Percentiles rank a stretch among this genome's conserved stretches.
Conservation (phyloP, 2,113 vertebrate genomes). For the Solenodon paradoxus region DNA sequence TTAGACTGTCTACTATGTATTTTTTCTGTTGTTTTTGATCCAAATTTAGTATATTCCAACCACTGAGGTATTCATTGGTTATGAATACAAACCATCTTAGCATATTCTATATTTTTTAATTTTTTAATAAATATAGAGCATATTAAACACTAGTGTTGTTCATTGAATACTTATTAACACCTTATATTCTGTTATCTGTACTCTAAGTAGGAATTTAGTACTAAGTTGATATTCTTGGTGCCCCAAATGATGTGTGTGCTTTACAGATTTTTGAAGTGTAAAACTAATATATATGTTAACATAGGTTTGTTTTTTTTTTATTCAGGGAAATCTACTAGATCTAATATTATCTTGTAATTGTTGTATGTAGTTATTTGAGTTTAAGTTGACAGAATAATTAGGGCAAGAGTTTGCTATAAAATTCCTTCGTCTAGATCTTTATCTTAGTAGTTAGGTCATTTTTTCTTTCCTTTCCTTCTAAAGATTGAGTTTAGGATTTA, state of each 20-base stretch:
- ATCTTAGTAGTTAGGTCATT: neutral
- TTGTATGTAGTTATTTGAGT: neutral
- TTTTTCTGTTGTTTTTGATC: slow-evolving; percentile 12
- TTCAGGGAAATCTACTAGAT: neutral
- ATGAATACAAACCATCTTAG: neutral
- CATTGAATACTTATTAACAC: neutral
- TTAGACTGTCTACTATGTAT: neutral
- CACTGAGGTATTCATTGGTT: too few relatives aligned
- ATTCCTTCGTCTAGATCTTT: neutral
- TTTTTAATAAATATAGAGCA: neutral
- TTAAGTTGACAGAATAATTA: neutral
- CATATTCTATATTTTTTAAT: neutral
- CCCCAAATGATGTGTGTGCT: neutral
- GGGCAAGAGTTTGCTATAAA: neutral
- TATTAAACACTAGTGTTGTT: slow-evolving; percentile 16
- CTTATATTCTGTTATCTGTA: neutral
- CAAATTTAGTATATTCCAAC: slow-evolving; percentile 28
- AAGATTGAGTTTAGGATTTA: slow-evolving; percentile 7
- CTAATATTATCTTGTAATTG: neutral
- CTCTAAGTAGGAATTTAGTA: neutral
- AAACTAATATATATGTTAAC: neutral
- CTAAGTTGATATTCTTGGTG: neutral
- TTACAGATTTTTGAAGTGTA: neutral
- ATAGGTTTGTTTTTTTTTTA: neutral
- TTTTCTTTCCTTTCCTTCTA: neutral